Base-by-base conservation (phyloP, 2,113 vertebrate species). In the Pontoporia blainvillei region DNA sequence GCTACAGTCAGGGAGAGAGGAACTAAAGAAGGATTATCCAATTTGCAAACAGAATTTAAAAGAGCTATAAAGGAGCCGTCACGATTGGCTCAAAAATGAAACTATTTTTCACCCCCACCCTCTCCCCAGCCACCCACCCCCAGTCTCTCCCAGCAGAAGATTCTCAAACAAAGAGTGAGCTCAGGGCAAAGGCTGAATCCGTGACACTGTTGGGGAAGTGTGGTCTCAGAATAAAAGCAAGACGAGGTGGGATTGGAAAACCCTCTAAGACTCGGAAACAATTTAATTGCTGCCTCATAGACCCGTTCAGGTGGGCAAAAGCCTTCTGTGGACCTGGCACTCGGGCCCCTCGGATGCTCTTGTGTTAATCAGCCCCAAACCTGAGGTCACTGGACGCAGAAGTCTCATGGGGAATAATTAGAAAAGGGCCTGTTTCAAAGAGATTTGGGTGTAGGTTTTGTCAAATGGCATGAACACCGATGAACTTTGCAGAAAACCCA, bases 361-460 rank as follows among this genome's bases (percentile, higher is more conserved):
- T 10, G 0, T 25, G 14, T 61, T 5, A 9, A 39, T 11, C 15
- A 46, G 44, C 36, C 57, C 36, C 44, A 3, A 57, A 25, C 36
- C 27, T 31, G 15, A 90, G 69, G 11, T 2, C 36, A 6, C 12
- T 39, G 29, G 46, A 12, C 13, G 17, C 57, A 2, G 10, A 36
- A 57, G 44, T 8, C 8, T 15, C 15, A 3, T 9, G 5, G 34
- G 57, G 62, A 2, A 23, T 5, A 1, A 4, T 31, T 14, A 75
- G 78, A 25, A 29, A 71, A 46, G 61, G 39, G 29, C 49, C 44
- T 5, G 0, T 59, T 59, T 46, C n/a, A 41, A 36, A 59, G 21
- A 21, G 27, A 36, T 67, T 34, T 1, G 1, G 52, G 64, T 18
- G n/a, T 41, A 44, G 31, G 61, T 20, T 84, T 66, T 84, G 17